These are phyloP conservation scores for Nebria brevicollis DNA, from an alignment of 2,888 invertebrate species.

Conservation along the genomic window DNA sequence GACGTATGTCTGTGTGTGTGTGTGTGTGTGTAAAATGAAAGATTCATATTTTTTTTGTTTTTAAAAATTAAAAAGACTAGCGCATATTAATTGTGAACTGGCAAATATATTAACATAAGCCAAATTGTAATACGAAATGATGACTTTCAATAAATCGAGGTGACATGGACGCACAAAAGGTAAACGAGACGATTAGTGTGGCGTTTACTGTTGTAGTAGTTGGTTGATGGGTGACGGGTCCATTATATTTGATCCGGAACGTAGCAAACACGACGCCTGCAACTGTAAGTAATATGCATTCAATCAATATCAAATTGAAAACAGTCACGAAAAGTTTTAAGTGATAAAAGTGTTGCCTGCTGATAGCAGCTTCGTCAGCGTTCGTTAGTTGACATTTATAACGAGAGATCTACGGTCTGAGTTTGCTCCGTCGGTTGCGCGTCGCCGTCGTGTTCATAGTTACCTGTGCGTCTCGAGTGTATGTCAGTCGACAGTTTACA, in stretches of 20 bases:
- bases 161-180: conserved; percentile 6
- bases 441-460: conserved; percentile 2
- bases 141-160: conserved; percentile 41
- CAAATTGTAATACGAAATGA: conserved; percentile 34
- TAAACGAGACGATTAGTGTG: conserved; percentile 1
- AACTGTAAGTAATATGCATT: background rate
- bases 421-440: conserved; percentile 26
- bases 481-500: conserved; percentile 7
- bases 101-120: conserved; percentile 38
- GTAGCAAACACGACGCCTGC: background rate
- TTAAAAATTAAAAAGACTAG: background rate
- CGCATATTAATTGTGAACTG: conserved; percentile 34
- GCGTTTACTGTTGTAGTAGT: background rate
- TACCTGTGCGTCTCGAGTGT: background rate
- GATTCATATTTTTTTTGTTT: background rate
- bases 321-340: background rate
- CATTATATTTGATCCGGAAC: background rate
- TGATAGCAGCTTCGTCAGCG: conserved; percentile 9
- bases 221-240: background rate
- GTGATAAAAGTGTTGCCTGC: background rate
- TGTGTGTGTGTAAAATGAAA: too few relatives aligned
- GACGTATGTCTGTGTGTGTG: too few relatives aligned
- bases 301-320: background rate
- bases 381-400: conserved; percentile 4
- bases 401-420: background rate